Percentiles rank a stretch among this genome's conserved stretches.
phyloP scores from a whole-genome alignment of 2,113 vertebrate species.

The Equus quagga region DNA sequence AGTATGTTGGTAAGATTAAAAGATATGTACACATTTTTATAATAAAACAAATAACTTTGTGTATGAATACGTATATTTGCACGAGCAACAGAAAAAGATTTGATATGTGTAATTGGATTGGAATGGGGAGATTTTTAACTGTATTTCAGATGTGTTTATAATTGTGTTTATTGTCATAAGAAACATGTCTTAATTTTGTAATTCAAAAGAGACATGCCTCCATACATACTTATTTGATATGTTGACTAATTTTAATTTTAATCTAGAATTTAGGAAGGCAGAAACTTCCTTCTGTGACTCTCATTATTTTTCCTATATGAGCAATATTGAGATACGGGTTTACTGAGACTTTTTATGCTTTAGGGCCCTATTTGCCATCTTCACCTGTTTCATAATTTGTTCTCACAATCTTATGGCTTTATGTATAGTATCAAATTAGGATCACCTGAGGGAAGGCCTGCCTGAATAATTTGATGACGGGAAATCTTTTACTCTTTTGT shows the following conservation, averaged over 20 bases:
- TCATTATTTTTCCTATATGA: neutral
- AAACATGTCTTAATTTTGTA: constrained; percentile 2
- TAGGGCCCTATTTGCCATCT: neutral
- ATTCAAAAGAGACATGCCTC: neutral
- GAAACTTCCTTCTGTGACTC: neutral
- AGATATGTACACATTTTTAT: neutral
- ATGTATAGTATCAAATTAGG: neutral
- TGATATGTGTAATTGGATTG: neutral
- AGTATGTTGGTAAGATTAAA: neutral
- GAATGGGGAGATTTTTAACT: neutral
- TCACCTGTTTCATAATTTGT: neutral
- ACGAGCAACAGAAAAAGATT: neutral
- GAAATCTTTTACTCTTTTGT: neutral
- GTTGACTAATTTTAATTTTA: constrained; percentile 32
- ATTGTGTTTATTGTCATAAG: neutral
- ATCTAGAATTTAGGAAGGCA: neutral
- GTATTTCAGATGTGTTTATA: neutral
- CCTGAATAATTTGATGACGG: neutral
- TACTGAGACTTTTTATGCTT: neutral
- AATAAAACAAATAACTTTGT: neutral
- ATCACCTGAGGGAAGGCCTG: neutral
- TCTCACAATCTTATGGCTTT: neutral
- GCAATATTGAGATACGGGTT: neutral
- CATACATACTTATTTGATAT: neutral
- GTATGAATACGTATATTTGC: neutral